Conservation (phyloP, 2,888 invertebrate genomes). For the Drosophila yooni region DNA sequence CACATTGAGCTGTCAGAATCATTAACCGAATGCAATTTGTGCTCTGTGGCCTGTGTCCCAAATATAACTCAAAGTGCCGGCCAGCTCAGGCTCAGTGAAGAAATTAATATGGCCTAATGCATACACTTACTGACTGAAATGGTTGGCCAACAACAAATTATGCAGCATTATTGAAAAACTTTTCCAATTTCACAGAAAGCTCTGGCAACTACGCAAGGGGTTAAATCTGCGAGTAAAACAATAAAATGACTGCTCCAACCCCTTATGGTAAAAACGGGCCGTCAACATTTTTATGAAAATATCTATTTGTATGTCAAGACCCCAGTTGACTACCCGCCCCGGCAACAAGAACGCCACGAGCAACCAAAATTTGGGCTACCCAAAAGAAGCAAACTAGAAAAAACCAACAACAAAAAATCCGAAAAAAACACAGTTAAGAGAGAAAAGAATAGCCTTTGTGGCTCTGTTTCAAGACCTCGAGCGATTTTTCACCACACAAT, state of each 20-base stretch:
- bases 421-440: slow-evolving; percentile 18
- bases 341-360: slow-evolving; percentile 46
- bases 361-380: slow-evolving; percentile 74
- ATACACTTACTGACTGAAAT: slow-evolving; percentile 23
- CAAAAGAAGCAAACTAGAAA: slow-evolving; percentile 66
- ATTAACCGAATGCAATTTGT: slow-evolving; percentile 52
- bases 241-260: slow-evolving; percentile 43
- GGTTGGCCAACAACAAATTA: slow-evolving; percentile 48
- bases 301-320: slow-evolving; percentile 56
- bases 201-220: slow-evolving; percentile 65
- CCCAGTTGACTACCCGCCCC: slow-evolving; percentile 23
- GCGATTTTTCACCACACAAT: slow-evolving; percentile 79
- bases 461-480: slow-evolving; percentile 58
- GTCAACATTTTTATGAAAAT: slow-evolving; percentile 64
- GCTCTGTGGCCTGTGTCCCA: slow-evolving; percentile 12
- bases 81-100: not conserved
- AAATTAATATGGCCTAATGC: slow-evolving; percentile 48
- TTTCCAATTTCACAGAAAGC: slow-evolving; percentile 82
- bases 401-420: slow-evolving; percentile 28
- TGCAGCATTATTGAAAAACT: slow-evolving; percentile 82
- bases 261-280: slow-evolving; percentile 8
- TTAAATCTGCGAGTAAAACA: slow-evolving; percentile 61
- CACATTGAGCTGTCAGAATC: slow-evolving; percentile 55
- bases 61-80: not conserved
- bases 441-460: slow-evolving; percentile 33